Conservation (phyloP, 2,113 vertebrate species). For the Stigmatopora argus region DNA sequence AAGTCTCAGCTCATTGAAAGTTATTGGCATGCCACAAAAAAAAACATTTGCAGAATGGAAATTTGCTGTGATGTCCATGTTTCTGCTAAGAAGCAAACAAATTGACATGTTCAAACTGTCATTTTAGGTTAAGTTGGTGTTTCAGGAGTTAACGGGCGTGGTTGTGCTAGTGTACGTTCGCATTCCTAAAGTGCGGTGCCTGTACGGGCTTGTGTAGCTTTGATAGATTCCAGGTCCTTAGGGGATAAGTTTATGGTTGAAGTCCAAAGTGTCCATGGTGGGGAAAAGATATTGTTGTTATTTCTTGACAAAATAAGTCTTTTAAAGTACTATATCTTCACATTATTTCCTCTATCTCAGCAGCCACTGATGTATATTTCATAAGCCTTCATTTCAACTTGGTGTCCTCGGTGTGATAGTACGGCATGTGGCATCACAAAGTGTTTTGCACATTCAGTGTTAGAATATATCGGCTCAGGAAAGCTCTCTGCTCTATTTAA, state of each 20-base stretch:
- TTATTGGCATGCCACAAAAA: background rate
- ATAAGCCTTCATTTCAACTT: no score
- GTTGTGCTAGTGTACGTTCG: conserved; percentile 19
- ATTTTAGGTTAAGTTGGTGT: background rate
- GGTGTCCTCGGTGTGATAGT: no score
- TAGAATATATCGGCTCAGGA: no score
- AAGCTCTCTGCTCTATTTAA: no score
- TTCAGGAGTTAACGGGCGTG: conserved; percentile 41
- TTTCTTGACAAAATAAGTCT: background rate
- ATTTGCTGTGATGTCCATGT: background rate
- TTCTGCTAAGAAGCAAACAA: background rate
- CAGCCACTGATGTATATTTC: no score
- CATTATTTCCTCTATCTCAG: no score
- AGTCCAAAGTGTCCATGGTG: background rate
- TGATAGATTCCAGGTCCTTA: conserved; percentile 35
- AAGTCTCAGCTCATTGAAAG: background rate
- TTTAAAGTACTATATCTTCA: no score
- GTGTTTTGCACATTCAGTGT: no score
- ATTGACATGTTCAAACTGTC: background rate
- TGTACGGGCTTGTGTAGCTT: conserved; percentile 47
- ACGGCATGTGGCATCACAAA: no score
- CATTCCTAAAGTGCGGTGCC: conserved; percentile 44
- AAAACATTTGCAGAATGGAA: no score
- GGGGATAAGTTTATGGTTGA: conserved; percentile 6
- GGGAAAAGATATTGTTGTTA: background rate